These are phyloP conservation scores for Peromyscus attwateri DNA, from an alignment of 2,797 vertebrate species.

Conservation along the genomic window DNA sequence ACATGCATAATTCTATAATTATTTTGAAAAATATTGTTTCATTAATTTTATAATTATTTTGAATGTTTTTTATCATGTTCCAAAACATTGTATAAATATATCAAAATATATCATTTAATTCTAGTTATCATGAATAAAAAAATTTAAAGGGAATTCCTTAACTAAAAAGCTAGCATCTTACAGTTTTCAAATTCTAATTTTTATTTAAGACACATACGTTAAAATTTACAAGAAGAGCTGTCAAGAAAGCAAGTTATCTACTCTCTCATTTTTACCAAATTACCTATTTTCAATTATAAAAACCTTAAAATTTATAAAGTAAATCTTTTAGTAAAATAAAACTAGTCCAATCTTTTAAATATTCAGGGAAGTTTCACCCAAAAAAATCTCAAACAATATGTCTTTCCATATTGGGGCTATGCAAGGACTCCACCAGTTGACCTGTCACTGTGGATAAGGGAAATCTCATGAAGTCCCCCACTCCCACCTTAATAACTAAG, in stretches of 20 bases:
- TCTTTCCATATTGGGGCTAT: too few relatives aligned
- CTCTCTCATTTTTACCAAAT: background rate
- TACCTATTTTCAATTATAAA: background rate
- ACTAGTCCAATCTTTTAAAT: background rate
- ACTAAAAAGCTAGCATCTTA: background rate
- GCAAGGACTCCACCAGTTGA: background rate
- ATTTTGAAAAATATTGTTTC: background rate
- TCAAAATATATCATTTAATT: background rate
- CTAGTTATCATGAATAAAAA: background rate
- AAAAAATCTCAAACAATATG: background rate
- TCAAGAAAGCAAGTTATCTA: background rate
- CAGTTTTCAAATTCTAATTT: background rate
- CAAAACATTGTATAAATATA: background rate
- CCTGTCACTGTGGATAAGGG: background rate
- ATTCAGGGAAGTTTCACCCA: background rate
- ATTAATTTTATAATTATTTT: background rate
- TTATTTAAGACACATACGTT: background rate
- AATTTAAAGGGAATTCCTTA: background rate
- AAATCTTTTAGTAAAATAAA: background rate
- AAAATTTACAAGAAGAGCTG: background rate
- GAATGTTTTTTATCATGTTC: background rate
- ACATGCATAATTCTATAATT: background rate
- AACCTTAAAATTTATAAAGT: background rate
- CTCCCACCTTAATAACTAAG: background rate
- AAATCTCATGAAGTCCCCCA: rapidly evolving